These are phyloP conservation scores for Gulo gulo DNA, from an alignment of 2,113 vertebrate species.

Conservation along the genomic window DNA sequence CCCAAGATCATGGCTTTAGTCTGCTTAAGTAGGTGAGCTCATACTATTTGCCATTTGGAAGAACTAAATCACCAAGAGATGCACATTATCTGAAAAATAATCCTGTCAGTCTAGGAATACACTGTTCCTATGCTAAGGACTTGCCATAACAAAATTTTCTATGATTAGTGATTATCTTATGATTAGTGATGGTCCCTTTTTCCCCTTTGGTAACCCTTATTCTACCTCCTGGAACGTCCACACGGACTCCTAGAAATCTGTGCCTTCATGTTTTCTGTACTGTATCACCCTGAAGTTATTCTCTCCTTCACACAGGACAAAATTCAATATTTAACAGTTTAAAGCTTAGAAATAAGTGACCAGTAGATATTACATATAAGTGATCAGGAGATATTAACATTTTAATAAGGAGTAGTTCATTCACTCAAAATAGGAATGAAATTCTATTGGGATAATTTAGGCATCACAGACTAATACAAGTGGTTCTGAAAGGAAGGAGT, in stretches of 20 bases:
- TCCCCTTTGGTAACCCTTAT: background rate
- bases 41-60: background rate
- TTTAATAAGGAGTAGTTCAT: constrained; percentile 33
- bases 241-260: background rate
- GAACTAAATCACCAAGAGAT: background rate
- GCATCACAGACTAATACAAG: background rate
- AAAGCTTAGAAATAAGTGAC: constrained; percentile 29
- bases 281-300: background rate
- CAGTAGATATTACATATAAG: background rate
- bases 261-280: background rate
- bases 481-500: background rate
- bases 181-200: background rate
- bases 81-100: background rate
- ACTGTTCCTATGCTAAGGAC: background rate
- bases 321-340: background rate
- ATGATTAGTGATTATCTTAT: background rate
- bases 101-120: background rate
- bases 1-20: background rate
- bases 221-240: background rate
- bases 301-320: background rate
- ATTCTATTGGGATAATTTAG: background rate
- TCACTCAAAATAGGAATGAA: background rate
- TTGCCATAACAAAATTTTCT: background rate
- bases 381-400: constrained; percentile 43
- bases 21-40: background rate